These are phyloP conservation scores for Hypotaenidia okinawae DNA, from an alignment of 2,797 vertebrate genomes.

Conservation along the genomic window DNA sequence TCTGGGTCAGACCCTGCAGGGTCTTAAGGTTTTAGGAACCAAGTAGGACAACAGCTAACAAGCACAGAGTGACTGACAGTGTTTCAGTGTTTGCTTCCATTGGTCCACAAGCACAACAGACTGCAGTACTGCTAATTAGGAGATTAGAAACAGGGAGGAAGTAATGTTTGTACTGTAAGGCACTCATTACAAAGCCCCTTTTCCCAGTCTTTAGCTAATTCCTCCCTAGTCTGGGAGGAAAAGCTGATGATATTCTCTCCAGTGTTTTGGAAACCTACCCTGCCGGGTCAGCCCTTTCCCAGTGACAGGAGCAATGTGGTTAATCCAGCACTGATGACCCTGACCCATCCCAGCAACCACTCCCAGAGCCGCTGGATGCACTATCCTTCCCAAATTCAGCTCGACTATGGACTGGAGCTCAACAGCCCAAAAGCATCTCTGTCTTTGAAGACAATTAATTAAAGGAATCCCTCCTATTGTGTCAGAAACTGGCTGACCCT, in stretches of 20 bases:
- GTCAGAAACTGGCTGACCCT: background rate
- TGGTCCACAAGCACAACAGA: background rate
- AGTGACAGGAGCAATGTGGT: accelerated
- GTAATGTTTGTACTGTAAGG: background rate
- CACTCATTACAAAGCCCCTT: background rate
- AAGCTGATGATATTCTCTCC: background rate
- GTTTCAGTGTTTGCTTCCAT: background rate
- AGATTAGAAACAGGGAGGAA: background rate
- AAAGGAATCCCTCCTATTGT: background rate
- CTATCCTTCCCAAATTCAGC: background rate
- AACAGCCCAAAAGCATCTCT: background rate
- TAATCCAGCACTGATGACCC: background rate
- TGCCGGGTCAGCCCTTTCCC: background rate
- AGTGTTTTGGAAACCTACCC: background rate
- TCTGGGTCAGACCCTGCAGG: background rate
- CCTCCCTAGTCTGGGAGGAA: background rate
- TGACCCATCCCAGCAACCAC: background rate
- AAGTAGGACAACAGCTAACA: too few species aligned
- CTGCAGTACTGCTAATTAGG: background rate
- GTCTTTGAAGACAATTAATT: background rate
- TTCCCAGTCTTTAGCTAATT: background rate
- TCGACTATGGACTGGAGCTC: background rate
- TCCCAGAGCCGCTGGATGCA: background rate
- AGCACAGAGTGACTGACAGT: too few species aligned
- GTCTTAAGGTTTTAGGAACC: background rate